phyloP scores from a whole-genome alignment of 2,888 invertebrate genomes.

The Argyra leucocephala region DNA sequence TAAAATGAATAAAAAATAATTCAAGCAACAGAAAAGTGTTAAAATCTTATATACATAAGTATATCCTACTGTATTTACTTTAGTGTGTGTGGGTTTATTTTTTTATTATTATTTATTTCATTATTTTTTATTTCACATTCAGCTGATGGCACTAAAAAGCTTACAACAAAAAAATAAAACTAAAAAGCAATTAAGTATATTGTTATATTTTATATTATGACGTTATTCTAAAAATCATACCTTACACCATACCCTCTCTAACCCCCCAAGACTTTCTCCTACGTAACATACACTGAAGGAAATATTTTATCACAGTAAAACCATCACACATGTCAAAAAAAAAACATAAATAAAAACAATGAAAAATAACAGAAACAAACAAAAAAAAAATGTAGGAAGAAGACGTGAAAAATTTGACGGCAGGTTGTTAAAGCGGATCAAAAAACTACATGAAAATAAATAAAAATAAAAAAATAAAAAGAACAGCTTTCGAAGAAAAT shows the following conservation, averaged over 20 bases:
- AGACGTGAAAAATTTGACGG: not conserved
- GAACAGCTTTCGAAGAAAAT: no score
- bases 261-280: no score
- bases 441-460: not conserved
- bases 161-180: not conserved
- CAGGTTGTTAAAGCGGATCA: not conserved
- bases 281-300: no score
- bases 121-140: constrained; percentile 3
- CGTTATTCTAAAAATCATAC: not conserved
- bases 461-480: no score
- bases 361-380: no score
- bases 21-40: no score
- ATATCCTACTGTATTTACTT: no score
- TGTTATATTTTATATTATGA: not conserved
- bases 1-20: no score
- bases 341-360: not conserved
- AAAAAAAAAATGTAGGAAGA: not conserved
- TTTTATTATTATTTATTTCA: not conserved
- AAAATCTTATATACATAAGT: no score
- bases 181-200: not conserved
- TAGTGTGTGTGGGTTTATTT: no score
- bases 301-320: not conserved
- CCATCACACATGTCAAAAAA: not conserved
- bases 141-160: not conserved
- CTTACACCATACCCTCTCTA: not conserved